Base-by-base conservation (phyloP, 1,140 invertebrate genomes). In the Danaus melanippus region DNA sequence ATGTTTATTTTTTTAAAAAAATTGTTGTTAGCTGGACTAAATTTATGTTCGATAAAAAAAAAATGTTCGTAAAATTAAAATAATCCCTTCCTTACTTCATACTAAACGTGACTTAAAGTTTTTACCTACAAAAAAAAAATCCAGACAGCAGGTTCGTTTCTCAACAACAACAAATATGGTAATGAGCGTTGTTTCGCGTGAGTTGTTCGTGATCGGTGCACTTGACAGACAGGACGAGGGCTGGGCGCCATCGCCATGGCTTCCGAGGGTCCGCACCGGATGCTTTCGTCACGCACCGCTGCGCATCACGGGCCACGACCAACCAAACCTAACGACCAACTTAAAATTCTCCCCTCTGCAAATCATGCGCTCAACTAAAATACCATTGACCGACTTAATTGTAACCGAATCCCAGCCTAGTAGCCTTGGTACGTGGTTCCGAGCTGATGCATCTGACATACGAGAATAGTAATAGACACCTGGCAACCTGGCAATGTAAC, bases 281-380 rank as follows among this genome's bases (percentile, higher is more conserved):
- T 76, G 71, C 66, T 21, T 58, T 46, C 69, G 80, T 80, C 78
- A 81, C 76, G 80, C 80, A 59, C 66, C 76, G 76, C 58, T 72
- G 71, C 61, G 74, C 78, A 66, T 77, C 76, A 79, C 77, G 72
- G 54, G 64, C 67, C 77, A 83, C 63, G 55, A 67, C 64, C 69
- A 64, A 61, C 70, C 54, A 55, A 61, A 67, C 66, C 50, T 53
- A 66, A 63, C 57, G 12, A 49, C 50, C 58, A 32, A 32, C 21
- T 7, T 32, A 32, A 32, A 32, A 32, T 32, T 32, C 51, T 41
- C 50, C 53, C 56, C 53, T 53, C 49, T 40, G 58, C 48, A 44
- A 44, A 72, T 65, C 21, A 69, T 69, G 60, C 60, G 52, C 59
- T n/a, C 12, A 44, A 58, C 50, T 63, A 46, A 53, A 65, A 50